Evolutionary conservation across 2,888 invertebrate species (phyloP), one percentile per base, ranked within the genome.

Genomic region (Ichneumon xanthorius): DNA sequence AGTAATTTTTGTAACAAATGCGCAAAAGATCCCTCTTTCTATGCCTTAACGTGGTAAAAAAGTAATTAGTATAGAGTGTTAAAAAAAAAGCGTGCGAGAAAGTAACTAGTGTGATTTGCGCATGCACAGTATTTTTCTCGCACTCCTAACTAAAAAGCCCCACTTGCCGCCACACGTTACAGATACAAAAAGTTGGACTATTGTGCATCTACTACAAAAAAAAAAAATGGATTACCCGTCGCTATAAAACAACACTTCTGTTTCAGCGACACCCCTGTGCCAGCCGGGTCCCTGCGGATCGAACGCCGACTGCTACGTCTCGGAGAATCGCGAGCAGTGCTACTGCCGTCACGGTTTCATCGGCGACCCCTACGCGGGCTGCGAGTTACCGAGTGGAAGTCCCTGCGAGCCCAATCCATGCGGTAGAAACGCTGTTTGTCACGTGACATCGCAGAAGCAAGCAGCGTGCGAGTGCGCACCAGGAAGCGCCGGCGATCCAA

Each of bases 281-380:
- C 96, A 96, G 92, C 98, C 98, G 11, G 97, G 97, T 11, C 97
- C 97, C 1, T 98, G 98, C 94, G 98, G 97, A 37, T 94, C 94
- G 22, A 97, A 98, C 93, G 96, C 98, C 11, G 97, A 98, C 92
- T 98, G 98, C 92, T 98, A 98, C 91, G 97, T 97, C 5, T 95
- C 96, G 68, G 96, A 96, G 81, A 97, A 97, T 90, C 96, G 96
- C 90, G 98, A 98, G 93, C 96, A 97, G 93, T 98, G 98, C 93
- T 97, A 96, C 93, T 98, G 98, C 90, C 96, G 96, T 92, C 93
- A 95, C 68, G 97, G 97, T 37, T 97, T 95, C 93, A 95, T 95
- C 63, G 98, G 98, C 22, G 97, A 98, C 94, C 96, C 98, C 4
- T 97, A 97, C 90, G 95, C 96, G 40, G 96, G 96, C n/a, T 98